Evolutionary conservation across 2,888 invertebrate species (phyloP).

Genomic region (Athalia cordata): DNA sequence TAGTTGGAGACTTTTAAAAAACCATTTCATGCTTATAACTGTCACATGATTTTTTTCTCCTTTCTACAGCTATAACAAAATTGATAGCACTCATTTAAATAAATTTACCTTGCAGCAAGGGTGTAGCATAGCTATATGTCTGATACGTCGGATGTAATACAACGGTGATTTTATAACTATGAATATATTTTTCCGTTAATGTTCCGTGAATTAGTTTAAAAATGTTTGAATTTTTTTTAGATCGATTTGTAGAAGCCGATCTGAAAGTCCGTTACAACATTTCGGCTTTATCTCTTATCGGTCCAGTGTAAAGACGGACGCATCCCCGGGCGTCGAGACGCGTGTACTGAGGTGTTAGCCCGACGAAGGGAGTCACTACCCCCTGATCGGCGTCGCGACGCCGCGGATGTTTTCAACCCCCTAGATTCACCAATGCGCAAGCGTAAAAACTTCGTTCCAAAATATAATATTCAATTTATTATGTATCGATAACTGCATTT

Average conservation of each 20-base stretch:
- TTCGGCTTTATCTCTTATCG: too few relatives aligned
- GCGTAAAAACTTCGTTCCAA: slow-evolving; percentile 48
- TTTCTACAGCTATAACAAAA: too few relatives aligned
- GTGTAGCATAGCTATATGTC: slow-evolving; percentile 58
- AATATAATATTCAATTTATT: slow-evolving; percentile 64
- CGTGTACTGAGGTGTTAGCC: slow-evolving; percentile 68
- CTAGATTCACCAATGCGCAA: slow-evolving; percentile 56
- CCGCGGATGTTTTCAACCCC: slow-evolving; percentile 58
- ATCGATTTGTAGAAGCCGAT: too few relatives aligned
- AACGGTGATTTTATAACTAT: neutral
- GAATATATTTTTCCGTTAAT: neutral
- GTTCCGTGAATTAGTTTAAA: neutral
- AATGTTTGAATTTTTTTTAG: too few relatives aligned
- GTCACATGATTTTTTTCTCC: too few relatives aligned
- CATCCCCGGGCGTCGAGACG: slow-evolving; percentile 70
- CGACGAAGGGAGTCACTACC: slow-evolving; percentile 46
- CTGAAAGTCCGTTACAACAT: too few relatives aligned
- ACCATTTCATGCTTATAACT: too few relatives aligned
- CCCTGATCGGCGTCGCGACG: slow-evolving; percentile 54
- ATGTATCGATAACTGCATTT: slow-evolving; percentile 51
- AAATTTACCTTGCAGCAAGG: slow-evolving; percentile 61
- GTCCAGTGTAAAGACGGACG: slow-evolving; percentile 54
- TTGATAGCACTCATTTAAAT: neutral
- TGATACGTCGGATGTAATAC: slow-evolving; percentile 11
- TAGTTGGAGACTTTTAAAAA: too few relatives aligned